Conservation (phyloP, 1,140 invertebrate genomes). For the Hyles vespertilio region DNA sequence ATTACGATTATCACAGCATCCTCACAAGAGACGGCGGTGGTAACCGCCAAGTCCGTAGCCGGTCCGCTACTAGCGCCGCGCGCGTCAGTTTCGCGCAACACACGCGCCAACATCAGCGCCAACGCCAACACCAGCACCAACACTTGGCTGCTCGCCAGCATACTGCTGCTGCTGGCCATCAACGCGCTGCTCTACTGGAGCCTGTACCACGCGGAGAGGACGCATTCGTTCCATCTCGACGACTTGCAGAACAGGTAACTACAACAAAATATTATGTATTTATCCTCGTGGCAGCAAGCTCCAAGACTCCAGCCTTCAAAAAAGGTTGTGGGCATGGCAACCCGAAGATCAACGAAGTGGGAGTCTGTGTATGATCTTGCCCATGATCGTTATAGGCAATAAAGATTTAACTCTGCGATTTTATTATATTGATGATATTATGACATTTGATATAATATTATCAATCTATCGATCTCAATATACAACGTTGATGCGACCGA, state of each 20-base stretch:
- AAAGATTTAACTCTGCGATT: no score
- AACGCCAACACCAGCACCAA: slow-evolving; percentile 1
- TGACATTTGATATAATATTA: no score
- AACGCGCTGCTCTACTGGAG: slow-evolving; percentile 89
- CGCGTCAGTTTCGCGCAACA: slow-evolving; percentile 2
- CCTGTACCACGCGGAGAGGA: slow-evolving; percentile 81
- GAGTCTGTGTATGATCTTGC: no score
- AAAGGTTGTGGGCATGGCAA: no score
- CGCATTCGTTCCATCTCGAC: slow-evolving; percentile 74
- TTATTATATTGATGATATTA: no score
- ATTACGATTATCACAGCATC: slow-evolving; percentile 9
- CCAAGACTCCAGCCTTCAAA: no score
- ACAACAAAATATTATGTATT: no score
- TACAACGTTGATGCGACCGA: no score
- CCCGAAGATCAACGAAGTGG: no score
- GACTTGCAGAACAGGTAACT: slow-evolving; percentile 73
- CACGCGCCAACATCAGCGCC: not conserved
- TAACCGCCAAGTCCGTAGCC: slow-evolving; percentile 74
- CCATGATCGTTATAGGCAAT: no score
- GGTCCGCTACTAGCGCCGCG: slow-evolving; percentile 46
- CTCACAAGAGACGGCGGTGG: slow-evolving; percentile 63
- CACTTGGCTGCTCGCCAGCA: slow-evolving; percentile 69
- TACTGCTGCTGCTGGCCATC: slow-evolving; percentile 82
- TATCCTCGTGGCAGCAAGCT: no score
- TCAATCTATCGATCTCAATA: no score